These are phyloP conservation scores for Chionodraco myersi DNA, from an alignment of 2,113 vertebrate genomes.

Conservation along the genomic window DNA sequence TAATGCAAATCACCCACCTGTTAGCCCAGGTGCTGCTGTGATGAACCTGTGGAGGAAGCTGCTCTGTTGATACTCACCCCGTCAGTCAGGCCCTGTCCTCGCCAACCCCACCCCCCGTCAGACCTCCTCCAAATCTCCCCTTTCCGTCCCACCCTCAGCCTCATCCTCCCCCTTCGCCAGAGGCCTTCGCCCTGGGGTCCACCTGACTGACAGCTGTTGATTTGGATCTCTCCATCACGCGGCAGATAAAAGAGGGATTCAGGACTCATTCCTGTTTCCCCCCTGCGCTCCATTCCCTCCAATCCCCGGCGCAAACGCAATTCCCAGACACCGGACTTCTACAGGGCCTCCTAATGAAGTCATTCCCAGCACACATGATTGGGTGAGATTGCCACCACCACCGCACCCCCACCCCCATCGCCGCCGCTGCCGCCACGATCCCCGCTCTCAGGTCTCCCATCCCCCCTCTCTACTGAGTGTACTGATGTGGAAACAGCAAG, in stretches of 20 bases:
- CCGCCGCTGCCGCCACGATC: conserved; percentile 10
- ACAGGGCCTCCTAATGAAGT: conserved; percentile 76
- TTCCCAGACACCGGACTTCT: conserved; percentile 69
- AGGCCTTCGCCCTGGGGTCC: conserved; percentile 71
- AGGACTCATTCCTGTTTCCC: conserved; percentile 62
- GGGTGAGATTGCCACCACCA: conserved; percentile 71
- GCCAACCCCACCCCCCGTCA: background rate
- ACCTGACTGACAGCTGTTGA: conserved; percentile 79
- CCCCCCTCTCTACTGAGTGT: conserved; percentile 44
- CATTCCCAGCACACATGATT: conserved; percentile 78
- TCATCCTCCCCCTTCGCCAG: conserved; percentile 17
- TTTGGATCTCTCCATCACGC: conserved; percentile 78
- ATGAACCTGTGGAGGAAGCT: conserved; percentile 43
- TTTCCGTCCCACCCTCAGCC: conserved; percentile 6
- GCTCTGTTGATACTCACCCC: conserved; percentile 37
- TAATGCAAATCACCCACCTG: background rate
- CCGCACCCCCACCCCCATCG: conserved; percentile 22
- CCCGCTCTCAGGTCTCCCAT: conserved; percentile 41
- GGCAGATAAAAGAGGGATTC: conserved; percentile 76
- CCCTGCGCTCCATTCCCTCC: conserved; percentile 34
- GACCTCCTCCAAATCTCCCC: conserved; percentile 27
- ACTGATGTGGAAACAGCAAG: conserved; percentile 74
- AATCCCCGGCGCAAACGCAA: conserved; percentile 54
- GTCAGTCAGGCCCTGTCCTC: conserved; percentile 56
- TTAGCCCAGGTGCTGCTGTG: conserved; percentile 19